These are phyloP conservation scores for Caenorhabditis japonica DNA, from an alignment of 2,888 invertebrate species.

Conservation along the genomic window DNA sequence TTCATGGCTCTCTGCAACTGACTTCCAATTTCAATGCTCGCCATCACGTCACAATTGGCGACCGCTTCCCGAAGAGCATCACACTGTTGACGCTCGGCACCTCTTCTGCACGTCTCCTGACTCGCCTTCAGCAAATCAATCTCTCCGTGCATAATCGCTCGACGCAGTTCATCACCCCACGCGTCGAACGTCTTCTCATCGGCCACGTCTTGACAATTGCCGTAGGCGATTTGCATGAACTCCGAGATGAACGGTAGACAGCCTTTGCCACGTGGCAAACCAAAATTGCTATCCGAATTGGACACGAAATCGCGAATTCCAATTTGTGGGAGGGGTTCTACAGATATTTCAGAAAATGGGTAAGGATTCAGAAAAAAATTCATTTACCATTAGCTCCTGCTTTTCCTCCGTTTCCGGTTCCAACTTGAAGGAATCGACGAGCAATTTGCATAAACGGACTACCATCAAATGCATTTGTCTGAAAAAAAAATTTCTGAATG, in stretches of 20 bases:
- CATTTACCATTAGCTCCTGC: slow-evolving; percentile 6
- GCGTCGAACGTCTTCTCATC: slow-evolving; percentile 75
- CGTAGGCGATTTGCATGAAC: slow-evolving; percentile 75
- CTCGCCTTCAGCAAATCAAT: slow-evolving; percentile 75
- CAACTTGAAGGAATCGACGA: slow-evolving; percentile 43
- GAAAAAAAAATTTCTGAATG: slow-evolving; percentile 1
- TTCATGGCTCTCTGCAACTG: slow-evolving; percentile 70
- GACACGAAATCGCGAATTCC: slow-evolving; percentile 70
- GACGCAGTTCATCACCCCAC: slow-evolving; percentile 73
- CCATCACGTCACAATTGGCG: slow-evolving; percentile 74
- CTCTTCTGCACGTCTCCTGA: slow-evolving; percentile 75
- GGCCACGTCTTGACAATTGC: slow-evolving; percentile 75
- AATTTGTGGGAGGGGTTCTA: slow-evolving; percentile 44
- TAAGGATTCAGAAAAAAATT: too few relatives aligned
- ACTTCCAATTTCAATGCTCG: slow-evolving; percentile 59
- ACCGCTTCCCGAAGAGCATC: slow-evolving; percentile 72
- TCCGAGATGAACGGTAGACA: slow-evolving; percentile 76
- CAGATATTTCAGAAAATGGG: neutral
- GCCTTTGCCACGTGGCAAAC: slow-evolving; percentile 72
- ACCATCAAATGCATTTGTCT: slow-evolving; percentile 43
- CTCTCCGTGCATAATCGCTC: slow-evolving; percentile 71
- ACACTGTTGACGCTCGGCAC: slow-evolving; percentile 76
- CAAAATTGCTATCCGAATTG: slow-evolving; percentile 71
- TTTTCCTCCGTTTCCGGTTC: slow-evolving; percentile 12
- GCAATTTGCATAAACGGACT: slow-evolving; percentile 56